A percentile compares a stretch with the other conserved stretches of the same genome.
Evolutionary conservation across 2,888 invertebrate genomes (phyloP).

Genomic region (Sphaerophoria taeniata): DNA sequence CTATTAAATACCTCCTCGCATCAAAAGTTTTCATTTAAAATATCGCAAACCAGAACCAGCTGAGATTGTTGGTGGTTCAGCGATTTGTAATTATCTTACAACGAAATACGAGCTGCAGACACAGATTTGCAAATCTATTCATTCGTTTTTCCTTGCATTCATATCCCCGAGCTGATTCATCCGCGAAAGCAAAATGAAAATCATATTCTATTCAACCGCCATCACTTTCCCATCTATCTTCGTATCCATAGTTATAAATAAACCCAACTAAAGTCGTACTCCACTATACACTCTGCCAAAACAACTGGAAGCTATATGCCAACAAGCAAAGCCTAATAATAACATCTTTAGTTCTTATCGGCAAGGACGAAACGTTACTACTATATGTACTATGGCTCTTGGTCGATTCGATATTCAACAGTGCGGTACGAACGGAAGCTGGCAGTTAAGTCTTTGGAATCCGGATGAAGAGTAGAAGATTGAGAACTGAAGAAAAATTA

Average conservation of each 20-base stretch:
- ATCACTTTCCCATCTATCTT: neutral
- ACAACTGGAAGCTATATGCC: slow-evolving; percentile 40
- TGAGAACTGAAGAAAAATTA: slow-evolving; percentile 9
- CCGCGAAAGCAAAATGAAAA: neutral
- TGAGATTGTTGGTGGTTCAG: neutral
- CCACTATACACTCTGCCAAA: slow-evolving; percentile 26
- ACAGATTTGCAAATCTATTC: slow-evolving; percentile 10
- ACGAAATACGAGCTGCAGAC: neutral
- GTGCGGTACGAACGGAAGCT: neutral
- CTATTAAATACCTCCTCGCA: slow-evolving; percentile 13
- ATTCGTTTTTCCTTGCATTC: neutral
- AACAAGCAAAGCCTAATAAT: slow-evolving; percentile 49
- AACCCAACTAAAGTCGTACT: slow-evolving; percentile 2
- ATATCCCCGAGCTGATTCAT: neutral
- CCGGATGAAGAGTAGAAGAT: slow-evolving; percentile 24
- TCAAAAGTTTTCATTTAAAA: slow-evolving; percentile 5
- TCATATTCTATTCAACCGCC: slow-evolving; percentile 26
- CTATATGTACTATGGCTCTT: neutral
- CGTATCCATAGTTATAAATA: neutral
- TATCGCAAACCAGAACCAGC: slow-evolving; percentile 1
- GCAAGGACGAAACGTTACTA: neutral
- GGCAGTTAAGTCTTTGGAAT: neutral
- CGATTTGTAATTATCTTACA: slow-evolving; percentile 14
- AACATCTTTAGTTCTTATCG: slow-evolving; percentile 35
- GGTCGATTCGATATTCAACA: neutral